These are phyloP conservation scores for Mythimna pallens DNA, from an alignment of 2,888 invertebrate genomes.

Conservation along the genomic window DNA sequence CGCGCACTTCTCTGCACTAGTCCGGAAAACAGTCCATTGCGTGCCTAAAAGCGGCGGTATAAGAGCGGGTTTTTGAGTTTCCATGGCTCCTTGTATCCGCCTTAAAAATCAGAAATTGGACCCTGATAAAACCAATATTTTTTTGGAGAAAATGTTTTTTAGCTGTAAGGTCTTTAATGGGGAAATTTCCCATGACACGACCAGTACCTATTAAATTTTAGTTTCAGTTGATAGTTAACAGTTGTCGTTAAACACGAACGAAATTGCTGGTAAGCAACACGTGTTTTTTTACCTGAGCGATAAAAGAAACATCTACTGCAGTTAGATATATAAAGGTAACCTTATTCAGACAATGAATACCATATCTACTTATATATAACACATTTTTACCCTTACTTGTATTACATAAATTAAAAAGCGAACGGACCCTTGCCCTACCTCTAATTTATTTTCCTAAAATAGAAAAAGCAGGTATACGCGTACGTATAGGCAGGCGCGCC, in stretches of 20 bases:
- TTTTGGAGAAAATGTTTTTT: too few species aligned
- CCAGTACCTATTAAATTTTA: background rate
- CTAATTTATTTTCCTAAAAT: conserved; percentile 31
- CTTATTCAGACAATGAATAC: background rate
- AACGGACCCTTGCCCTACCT: conserved; percentile 4
- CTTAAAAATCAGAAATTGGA: too few species aligned
- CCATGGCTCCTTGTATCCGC: too few species aligned
- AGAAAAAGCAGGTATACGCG: conserved; percentile 14
- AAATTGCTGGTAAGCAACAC: background rate
- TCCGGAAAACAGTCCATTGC: too few species aligned
- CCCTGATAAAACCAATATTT: background rate
- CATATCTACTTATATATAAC: background rate
- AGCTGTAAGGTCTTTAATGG: background rate
- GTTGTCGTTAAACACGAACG: background rate
- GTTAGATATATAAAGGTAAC: background rate
- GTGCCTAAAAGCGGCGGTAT: too few species aligned
- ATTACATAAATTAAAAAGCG: conserved; percentile 6
- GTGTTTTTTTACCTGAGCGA: too few species aligned
- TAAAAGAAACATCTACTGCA: too few species aligned
- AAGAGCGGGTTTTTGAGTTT: too few species aligned
- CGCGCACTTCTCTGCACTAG: too few species aligned
- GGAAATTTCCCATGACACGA: background rate
- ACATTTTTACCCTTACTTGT: conserved; percentile 2
- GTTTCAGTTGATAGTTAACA: background rate
- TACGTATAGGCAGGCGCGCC: conserved; percentile 11